Percentiles rank a stretch among this genome's conserved stretches.
These are phyloP conservation scores for Strigamia crassipes DNA, from an alignment of 2,888 invertebrate genomes.

Conservation along the genomic window DNA sequence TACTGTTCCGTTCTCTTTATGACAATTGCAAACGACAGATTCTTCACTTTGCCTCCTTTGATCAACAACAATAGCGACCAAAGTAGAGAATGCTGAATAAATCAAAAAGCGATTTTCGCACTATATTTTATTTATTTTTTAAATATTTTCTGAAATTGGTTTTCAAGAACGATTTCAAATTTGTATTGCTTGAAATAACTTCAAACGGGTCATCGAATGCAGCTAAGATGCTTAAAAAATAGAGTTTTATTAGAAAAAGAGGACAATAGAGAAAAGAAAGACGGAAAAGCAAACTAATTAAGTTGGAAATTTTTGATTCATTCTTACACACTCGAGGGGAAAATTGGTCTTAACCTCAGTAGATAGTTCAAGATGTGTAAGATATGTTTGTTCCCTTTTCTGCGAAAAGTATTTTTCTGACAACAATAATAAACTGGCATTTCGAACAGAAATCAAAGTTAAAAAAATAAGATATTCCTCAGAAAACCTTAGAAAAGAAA, in stretches of 20 bases:
- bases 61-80: not conserved
- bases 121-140: not conserved
- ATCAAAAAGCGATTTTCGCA: not conserved
- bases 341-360: not conserved
- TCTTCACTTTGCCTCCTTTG: constrained; percentile 18
- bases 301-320: not conserved
- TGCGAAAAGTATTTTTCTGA: not conserved
- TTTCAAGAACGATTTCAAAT: not conserved
- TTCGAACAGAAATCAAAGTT: too few relatives aligned
- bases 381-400: not conserved
- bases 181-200: not conserved
- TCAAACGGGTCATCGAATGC: not conserved
- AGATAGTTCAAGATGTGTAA: not conserved
- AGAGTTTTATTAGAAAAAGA: not conserved
- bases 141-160: not conserved
- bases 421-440: too few relatives aligned
- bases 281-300: not conserved
- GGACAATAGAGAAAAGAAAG: not conserved
- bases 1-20: not conserved
- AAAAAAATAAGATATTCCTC: too few relatives aligned
- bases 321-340: not conserved
- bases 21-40: constrained; percentile 5
- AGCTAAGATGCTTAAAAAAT: not conserved
- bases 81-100: not conserved
- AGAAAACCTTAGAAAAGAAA: too few relatives aligned